Base-by-base conservation (phyloP, 2,888 invertebrate genomes). In the Eustalomyia histrio region DNA sequence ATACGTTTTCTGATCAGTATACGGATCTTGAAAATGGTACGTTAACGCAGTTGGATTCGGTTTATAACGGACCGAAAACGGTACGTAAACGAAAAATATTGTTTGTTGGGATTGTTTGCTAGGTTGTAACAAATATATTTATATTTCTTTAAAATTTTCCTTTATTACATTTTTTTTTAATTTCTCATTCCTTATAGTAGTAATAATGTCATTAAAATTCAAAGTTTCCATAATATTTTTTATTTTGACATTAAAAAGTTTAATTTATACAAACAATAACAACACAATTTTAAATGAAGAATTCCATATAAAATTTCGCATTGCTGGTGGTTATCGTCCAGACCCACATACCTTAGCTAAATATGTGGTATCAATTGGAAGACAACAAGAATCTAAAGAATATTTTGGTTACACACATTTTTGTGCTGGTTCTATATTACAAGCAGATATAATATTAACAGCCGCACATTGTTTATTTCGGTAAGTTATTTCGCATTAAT, bases 361-460 rank as follows among this genome's bases (percentile, higher is more conserved):
- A 73, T 73, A 50, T 69, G n/a, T 65, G 10, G 76, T 80, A 1
- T 76, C 76, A 0, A 14, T 80, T 14, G 33, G 76, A n/a, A 18
- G 9, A 0, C 29, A 29, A 10, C 18, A 35, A 0, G 64, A 65
- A 33, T 14, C 1, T 1, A 16, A 55, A 2, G 4, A 57, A 24
- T 80, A 67, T 63, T 87, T 87, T 63, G 87, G 87, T 1, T 83
- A 83, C 1, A 84, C 81, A 43, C 88, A 87, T 57, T 72, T 83
- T 0, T 87, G 87, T 65, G 84, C 87, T 0, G 87, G 88, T 16
- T 16, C 79, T 3, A 82, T 87, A 17, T 76, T 87, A 10, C 65
- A 72, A 1, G 0, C n/a, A 0, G 80, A 53, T 4, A 24, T 8
- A 1, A 75, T 87, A 18, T 16, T 87, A 0, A 85, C 88, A 0